Evolutionary conservation across 2,797 vertebrate genomes (phyloP), one percentile per base, ranked within the genome.

Genomic region (Hafferia zeledoni): DNA sequence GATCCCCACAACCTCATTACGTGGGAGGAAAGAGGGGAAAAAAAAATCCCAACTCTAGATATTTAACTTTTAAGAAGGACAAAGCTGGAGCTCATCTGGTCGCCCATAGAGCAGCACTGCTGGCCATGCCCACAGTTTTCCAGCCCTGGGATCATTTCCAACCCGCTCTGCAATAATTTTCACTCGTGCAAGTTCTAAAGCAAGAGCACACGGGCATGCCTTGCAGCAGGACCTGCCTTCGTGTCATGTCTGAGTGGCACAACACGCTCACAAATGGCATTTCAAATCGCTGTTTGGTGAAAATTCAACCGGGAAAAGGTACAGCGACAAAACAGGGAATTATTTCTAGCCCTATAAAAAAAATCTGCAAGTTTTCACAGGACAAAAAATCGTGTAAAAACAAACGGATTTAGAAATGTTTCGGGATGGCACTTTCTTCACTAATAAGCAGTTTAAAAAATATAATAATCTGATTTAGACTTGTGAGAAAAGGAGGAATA

Each of bases 61-160:
- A 63, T 19, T 39, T 46, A 13, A 91, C 74, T 86, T 83, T 30
- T 30, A 57, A 57, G 10, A 56, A 87, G 49, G 83, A 76, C 80
- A 86, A 79, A 70, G 83, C 88, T 87, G 69, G 67, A 83, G 75
- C 74, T 83, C 69, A 4, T 49, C 57, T 30, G 61, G 82, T 91
- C 70, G 25, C 72, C 81, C 60, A 68, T 46, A 41, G 82, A 43
- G 79, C 89, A 85, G 41, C 87, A 17, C 57, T 49, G 61, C 83
- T 43, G 50, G 52, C 87, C 87, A 39, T 52, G 35, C 56, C 84
- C 63, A 53, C 57, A 31, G 9, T 64, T 83, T 74, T 4, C 67
- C 83, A 76, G 33, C 23, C 55, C 9, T 4, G 19, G 67, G 61
- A 71, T 49, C 22, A 27, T 64, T 87, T 82, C 87, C 88, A 93